Conservation (phyloP, 2,113 vertebrate species). For the Pleuronectes platessa region DNA sequence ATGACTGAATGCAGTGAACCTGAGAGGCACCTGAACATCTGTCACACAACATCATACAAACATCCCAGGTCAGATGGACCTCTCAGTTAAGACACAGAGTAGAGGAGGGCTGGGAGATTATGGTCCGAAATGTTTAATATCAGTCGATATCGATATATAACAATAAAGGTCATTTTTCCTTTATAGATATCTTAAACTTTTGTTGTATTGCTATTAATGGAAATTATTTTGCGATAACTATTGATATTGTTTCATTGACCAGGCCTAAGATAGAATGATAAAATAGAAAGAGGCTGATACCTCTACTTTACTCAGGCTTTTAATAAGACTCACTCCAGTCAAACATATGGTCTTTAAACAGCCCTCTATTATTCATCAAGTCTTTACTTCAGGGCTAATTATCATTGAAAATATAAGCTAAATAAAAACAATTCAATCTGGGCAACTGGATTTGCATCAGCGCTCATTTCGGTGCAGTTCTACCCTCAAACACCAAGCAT, state of each 20-base stretch:
- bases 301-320: background rate
- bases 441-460: background rate
- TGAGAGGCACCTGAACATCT: conserved; percentile 21
- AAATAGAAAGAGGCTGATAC: background rate
- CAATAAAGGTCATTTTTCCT: no score
- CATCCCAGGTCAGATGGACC: background rate
- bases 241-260: background rate
- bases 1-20: conserved; percentile 1
- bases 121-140: no score
- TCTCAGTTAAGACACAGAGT: no score
- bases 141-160: no score
- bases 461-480: background rate
- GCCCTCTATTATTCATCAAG: background rate
- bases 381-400: no score
- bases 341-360: conserved; percentile 14
- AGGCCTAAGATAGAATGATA: background rate
- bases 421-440: background rate
- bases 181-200: no score
- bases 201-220: no score
- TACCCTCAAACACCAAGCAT: conserved; percentile 1
- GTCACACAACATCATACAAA: conserved; percentile 10
- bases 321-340: conserved; percentile 10
- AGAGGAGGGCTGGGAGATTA: no score
- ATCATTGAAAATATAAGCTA: no score
- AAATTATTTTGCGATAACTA: no score